These are phyloP conservation scores for Dinomys branickii DNA, from an alignment of 2,113 vertebrate species.

Conservation along the genomic window DNA sequence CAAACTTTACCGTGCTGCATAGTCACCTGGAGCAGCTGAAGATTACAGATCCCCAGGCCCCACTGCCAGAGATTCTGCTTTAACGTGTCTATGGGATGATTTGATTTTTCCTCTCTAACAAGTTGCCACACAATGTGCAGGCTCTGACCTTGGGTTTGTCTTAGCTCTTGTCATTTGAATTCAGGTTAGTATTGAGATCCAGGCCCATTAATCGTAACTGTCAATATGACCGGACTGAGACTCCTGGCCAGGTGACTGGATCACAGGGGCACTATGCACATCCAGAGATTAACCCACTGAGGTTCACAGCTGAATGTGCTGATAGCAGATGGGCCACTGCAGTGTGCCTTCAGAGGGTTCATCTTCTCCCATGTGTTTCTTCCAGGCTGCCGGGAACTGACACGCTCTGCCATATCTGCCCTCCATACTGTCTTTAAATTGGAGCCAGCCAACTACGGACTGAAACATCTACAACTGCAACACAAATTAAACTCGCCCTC, in stretches of 20 bases:
- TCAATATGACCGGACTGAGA: background rate
- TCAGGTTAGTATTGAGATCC: background rate
- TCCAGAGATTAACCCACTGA: background rate
- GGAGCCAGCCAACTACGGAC: background rate
- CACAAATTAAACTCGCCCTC: background rate
- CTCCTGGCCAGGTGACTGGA: background rate
- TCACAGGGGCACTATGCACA: background rate
- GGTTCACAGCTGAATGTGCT: background rate
- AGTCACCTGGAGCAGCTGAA: background rate
- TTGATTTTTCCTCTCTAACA: background rate
- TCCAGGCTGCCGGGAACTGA: background rate
- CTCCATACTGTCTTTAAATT: background rate
- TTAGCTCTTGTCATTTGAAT: background rate
- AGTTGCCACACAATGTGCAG: background rate
- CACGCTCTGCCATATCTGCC: background rate
- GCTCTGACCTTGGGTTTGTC: background rate
- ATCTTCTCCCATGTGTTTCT: background rate
- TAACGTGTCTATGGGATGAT: background rate
- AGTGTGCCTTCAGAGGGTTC: background rate
- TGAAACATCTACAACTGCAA: background rate
- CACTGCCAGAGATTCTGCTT: background rate
- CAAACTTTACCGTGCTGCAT: background rate
- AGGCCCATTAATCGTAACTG: background rate
- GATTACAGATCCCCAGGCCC: background rate
- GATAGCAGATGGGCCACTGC: background rate